These are phyloP conservation scores for Trachymyrmex septentrionalis DNA, from an alignment of 1,140 invertebrate genomes.

Conservation along the genomic window DNA sequence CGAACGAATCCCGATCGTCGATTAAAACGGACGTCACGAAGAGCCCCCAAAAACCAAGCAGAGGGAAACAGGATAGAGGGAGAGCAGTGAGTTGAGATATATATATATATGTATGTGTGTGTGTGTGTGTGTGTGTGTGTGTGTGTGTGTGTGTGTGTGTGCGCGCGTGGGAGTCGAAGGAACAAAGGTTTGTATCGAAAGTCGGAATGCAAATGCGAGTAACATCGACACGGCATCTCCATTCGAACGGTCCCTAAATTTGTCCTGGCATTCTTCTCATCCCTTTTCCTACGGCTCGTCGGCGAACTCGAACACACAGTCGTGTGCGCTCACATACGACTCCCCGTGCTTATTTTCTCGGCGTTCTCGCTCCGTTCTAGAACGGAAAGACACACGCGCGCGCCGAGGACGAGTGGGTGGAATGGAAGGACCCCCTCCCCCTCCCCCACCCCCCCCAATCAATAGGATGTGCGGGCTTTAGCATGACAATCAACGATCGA, in stretches of 20 bases:
- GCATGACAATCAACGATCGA: constrained; percentile 82
- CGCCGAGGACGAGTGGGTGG: constrained; percentile 48
- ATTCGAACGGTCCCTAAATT: constrained; percentile 80
- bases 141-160: too few relatives aligned
- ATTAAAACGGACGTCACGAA: constrained; percentile 27
- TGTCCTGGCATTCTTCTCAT: constrained; percentile 75
- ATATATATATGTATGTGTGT: background rate
- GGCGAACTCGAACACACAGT: constrained; percentile 26
- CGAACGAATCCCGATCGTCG: constrained; percentile 50
- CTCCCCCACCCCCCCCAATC: too few relatives aligned
- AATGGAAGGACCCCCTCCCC: constrained; percentile 67
- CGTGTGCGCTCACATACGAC: constrained; percentile 20
- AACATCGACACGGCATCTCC: constrained; percentile 79
- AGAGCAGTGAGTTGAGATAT: background rate
- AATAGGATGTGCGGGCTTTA: constrained; percentile 82
- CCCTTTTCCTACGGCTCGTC: constrained; percentile 35
- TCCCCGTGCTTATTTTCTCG: constrained; percentile 49
- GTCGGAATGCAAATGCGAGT: constrained; percentile 79
- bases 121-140: too few relatives aligned
- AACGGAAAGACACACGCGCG: constrained; percentile 72
- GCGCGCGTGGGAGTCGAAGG: constrained; percentile 16
- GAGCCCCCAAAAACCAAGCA: constrained; percentile 28
- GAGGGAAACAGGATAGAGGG: background rate
- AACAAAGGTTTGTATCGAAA: constrained; percentile 79
- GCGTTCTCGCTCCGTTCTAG: too few relatives aligned